Evolutionary conservation across 2,113 vertebrate species (phyloP).

Genomic region (Xiphias gladius): DNA sequence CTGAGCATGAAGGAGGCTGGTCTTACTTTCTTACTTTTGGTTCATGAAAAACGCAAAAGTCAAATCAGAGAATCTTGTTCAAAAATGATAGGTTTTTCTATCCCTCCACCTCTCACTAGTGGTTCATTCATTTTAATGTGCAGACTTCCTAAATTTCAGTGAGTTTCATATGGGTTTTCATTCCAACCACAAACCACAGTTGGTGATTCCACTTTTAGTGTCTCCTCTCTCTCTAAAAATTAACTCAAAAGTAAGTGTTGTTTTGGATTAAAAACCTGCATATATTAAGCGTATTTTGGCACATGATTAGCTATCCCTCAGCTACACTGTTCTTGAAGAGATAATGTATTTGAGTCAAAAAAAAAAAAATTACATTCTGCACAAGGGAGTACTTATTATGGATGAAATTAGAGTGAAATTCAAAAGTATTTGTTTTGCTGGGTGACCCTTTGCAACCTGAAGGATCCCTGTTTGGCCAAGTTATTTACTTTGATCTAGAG

Average conservation of each 20-base stretch:
- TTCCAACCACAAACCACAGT: not conserved
- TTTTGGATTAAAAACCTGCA: not conserved
- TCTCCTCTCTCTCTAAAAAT: not conserved
- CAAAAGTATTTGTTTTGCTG: not conserved
- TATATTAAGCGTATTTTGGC: not conserved
- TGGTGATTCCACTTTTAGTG: not conserved
- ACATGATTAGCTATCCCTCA: slow-evolving; percentile 14
- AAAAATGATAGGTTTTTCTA: not conserved
- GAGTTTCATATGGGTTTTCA: not conserved
- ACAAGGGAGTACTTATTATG: not conserved
- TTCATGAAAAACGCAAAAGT: slow-evolving; percentile 32
- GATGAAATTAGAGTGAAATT: not conserved
- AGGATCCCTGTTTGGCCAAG: not conserved
- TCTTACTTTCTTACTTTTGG: slow-evolving; percentile 28
- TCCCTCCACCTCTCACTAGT: not conserved
- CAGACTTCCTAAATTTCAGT: not conserved
- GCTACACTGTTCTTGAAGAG: not conserved
- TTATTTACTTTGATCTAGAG: not conserved
- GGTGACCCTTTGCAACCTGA: not conserved
- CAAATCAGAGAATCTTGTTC: slow-evolving; percentile 32
- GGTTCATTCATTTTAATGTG: not conserved
- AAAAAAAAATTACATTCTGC: not conserved
- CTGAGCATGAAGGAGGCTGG: slow-evolving; percentile 52
- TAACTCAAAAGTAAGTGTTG: not conserved
- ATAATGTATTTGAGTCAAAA: not conserved